A percentile compares a stretch with the other conserved stretches of the same genome.
Evolutionary conservation across 2,797 vertebrate species (phyloP).

Genomic region (Gastrophryne carolinensis): DNA sequence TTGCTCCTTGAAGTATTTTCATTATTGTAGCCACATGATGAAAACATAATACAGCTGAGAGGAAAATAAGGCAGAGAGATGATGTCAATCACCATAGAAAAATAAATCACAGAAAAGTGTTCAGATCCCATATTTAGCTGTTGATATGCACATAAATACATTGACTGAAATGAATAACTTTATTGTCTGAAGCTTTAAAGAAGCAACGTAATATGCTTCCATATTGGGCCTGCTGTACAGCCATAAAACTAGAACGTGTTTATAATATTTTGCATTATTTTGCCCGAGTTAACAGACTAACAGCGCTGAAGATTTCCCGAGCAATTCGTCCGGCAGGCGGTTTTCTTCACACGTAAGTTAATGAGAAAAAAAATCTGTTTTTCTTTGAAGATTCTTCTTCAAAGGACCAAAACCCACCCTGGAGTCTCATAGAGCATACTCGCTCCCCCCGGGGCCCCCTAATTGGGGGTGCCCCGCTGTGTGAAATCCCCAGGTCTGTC

Average conservation of each 20-base stretch:
- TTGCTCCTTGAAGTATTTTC: constrained; percentile 44
- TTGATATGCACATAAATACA: constrained; percentile 17
- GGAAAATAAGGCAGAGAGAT: constrained; percentile 38
- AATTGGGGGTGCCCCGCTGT: no score
- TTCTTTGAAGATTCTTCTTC: constrained; percentile 21
- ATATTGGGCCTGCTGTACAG: not conserved
- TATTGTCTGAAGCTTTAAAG: constrained; percentile 17
- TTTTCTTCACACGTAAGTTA: constrained; percentile 1
- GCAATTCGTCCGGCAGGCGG: not conserved
- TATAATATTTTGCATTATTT: constrained; percentile 5
- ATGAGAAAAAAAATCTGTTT: not conserved
- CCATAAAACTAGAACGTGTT: not conserved
- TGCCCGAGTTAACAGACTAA: not conserved
- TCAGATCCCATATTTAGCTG: constrained; percentile 44
- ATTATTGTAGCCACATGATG: constrained; percentile 52
- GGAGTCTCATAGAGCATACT: no score
- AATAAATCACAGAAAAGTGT: constrained; percentile 40
- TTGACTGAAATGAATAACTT: constrained; percentile 9
- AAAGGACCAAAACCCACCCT: no score
- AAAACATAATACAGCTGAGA: constrained; percentile 46
- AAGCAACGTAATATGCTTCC: constrained; percentile 20
- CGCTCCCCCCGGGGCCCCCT: no score
- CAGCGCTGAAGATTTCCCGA: not conserved
- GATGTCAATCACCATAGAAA: constrained; percentile 47
- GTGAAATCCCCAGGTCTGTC: no score